Evolutionary conservation across 2,797 vertebrate genomes (phyloP).

Genomic region (Spea hammondii): DNA sequence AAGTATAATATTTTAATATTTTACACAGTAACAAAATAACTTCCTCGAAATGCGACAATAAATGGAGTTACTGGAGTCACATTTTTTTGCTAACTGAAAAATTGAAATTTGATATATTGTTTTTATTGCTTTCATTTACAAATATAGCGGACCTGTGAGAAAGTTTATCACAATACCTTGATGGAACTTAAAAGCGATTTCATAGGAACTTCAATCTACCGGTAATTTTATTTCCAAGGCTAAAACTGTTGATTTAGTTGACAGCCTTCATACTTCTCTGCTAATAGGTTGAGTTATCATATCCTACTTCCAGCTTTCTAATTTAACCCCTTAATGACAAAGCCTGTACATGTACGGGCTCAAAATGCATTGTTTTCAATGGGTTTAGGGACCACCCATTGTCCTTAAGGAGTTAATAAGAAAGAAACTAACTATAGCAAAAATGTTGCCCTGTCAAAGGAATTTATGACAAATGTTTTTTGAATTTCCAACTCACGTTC

Average conservation of each 20-base stretch:
- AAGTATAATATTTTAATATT: no score
- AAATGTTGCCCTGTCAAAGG: no score
- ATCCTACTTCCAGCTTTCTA: conserved; percentile 2
- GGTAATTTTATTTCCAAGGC: conserved; percentile 28
- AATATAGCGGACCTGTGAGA: not conserved
- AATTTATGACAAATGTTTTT: not conserved
- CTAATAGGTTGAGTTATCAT: conserved; percentile 6
- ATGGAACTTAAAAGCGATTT: not conserved
- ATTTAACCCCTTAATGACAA: not conserved
- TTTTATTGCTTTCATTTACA: conserved; percentile 17
- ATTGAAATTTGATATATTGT: not conserved
- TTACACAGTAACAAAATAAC: no score
- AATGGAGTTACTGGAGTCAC: no score
- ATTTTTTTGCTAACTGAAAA: no score
- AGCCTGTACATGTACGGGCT: no score
- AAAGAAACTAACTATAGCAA: no score
- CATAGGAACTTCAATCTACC: not conserved
- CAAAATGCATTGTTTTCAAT: no score
- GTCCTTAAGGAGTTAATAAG: no score
- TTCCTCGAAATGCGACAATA: no score
- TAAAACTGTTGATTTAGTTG: conserved; percentile 10
- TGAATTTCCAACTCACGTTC: not conserved
- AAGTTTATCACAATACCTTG: not conserved
- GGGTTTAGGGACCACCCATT: no score
- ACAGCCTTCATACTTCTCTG: conserved; percentile 12